Conservation (phyloP, 2,888 invertebrate genomes). For the Lochmaea crataegi region DNA sequence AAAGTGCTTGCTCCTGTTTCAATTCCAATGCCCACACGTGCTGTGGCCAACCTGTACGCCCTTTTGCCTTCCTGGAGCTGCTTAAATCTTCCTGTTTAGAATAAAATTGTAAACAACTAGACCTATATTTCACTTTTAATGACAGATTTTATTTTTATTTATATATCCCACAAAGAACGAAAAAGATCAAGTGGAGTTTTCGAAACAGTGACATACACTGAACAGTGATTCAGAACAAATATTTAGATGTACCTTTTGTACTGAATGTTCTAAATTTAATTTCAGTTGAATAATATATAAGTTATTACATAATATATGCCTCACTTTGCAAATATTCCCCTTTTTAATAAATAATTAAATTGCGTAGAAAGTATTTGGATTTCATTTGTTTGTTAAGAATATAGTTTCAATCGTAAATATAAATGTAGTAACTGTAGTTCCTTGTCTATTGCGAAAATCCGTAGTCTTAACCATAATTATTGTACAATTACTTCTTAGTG, state of each 20-base stretch:
- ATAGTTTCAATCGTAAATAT: too few species aligned
- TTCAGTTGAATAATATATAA: too few species aligned
- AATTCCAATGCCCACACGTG: conserved; percentile 94
- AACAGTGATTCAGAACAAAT: conserved; percentile 9
- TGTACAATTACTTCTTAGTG: too few species aligned
- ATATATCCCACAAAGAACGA: neutral
- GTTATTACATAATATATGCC: too few species aligned
- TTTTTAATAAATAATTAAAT: too few species aligned
- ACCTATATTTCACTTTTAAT: conserved; percentile 39
- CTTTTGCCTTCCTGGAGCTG: conserved; percentile 72
- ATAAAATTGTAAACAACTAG: conserved; percentile 49
- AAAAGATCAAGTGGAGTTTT: neutral
- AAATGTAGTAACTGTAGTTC: too few species aligned
- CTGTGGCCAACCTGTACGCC: conserved; percentile 96
- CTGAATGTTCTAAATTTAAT: too few species aligned
- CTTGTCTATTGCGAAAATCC: too few species aligned
- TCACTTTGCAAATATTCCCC: too few species aligned
- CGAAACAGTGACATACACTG: conserved; percentile 15
- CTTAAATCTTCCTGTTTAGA: conserved; percentile 62
- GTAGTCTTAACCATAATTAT: too few species aligned
- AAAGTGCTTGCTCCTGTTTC: conserved; percentile 73
- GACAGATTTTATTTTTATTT: conserved; percentile 26
- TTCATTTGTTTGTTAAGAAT: too few species aligned
- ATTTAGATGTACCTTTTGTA: neutral
- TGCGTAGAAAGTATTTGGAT: too few species aligned